Evolutionary conservation across 2,888 invertebrate species (phyloP), one percentile per base, ranked within the genome.

Genomic region (Beris morrisii): DNA sequence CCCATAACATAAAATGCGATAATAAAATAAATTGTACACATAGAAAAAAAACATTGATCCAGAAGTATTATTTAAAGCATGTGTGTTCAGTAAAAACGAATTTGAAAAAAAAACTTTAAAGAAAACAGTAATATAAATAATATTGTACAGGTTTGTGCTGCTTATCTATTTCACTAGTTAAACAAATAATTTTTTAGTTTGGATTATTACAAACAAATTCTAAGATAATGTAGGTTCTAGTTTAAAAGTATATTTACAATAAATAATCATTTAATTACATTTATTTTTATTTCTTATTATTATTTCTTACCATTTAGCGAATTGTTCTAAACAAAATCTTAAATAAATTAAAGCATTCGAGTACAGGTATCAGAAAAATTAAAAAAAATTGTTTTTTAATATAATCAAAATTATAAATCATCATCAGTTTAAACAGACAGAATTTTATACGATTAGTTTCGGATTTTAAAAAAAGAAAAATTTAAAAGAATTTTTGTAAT

Each of bases 11-110:
- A 38, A 38, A 38, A 38, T 38, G 9, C 38, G 38, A 38, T 38
- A 38, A 38, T 38, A 38, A 38, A 38, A 38, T 38, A 7, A 38
- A 9, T 38, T 38, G 7, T 7, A 38, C 38, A 15, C 48, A 7
- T 48, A 48, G 22, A 48, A 48, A 45, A 12, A 56, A 66, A 70
- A 67, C 68, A 71, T 55, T 22, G 53, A 70, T 68, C 69, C 68
- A 61, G 59, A 65, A 50, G 61, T 61, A 61, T 61, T 61, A 61
- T 61, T 61, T 61, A 50, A 61, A 61, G 61, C 61, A 61, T 61
- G 61, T 52, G 43, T 43, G 28, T 22, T 45, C 12, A 45, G 11
- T 45, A 45, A 45, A n/a, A 13, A 48, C 15, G 13, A 48, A 6
- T 48, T 45, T 2, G n/a, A 45, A 12, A n/a, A 22, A 22, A 22